Evolutionary conservation across 2,888 invertebrate species (phyloP), one percentile per base, ranked within the genome.

Genomic region (Notocelia uddmanniana): DNA sequence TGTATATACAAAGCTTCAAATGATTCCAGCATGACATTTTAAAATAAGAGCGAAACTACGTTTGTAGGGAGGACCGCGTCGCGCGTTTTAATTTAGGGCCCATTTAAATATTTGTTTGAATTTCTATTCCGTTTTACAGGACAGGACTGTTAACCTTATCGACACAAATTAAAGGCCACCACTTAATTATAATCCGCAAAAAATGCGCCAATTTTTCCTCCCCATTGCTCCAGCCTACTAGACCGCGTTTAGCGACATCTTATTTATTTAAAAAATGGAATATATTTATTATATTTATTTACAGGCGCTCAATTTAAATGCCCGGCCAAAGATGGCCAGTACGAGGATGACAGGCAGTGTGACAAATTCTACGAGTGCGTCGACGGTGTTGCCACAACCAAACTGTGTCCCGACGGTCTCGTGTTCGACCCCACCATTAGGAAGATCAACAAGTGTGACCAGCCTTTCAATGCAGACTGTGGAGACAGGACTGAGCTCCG

Each of bases 391-490:
- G 95, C 97, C 41, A 96, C 93, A 76, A 95, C 96, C 79, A 97
- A 97, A 87, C 89, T 97, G 3, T 98, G 98, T 82, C 97, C 97
- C 6, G 98, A 98, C 86, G 98, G 98, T 74, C 94, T 98, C 48
- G 97, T 98, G 63, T 98, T 98, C 89, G 98, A 98, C 93, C 97
- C 96, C 0, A 90, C 95, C 77, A 97, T 97, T 87, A 96, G 97
- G 81, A 97, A 97, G 92, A 94, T 97, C 85, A 98, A 98, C 94
- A 98, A 98, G 86, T 98, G 98, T 85, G 98, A 98, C 91, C 97
- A 98, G 85, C 97, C 97, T 84, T 98, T 98, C 95, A 98, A 97
- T 84, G 97, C 97, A 21, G 98, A 98, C 86, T 98, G 98, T 83
- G 97, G 97, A 66, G 97, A 98, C 86, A 96, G 98, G 85, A 95